Conservation (phyloP, 2,888 invertebrate genomes). For the Drosophila fungiperda region DNA sequence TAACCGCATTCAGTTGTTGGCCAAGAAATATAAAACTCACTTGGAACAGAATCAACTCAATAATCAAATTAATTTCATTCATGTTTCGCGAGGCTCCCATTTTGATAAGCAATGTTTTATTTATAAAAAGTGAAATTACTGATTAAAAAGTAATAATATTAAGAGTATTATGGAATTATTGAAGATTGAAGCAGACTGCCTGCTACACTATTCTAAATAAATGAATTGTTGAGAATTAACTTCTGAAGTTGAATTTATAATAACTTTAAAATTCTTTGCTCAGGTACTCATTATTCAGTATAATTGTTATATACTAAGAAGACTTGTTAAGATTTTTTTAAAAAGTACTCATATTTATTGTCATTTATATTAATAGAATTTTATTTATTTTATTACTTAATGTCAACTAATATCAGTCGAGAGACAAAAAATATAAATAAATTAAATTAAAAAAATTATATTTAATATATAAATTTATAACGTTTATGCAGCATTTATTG, state of each 20-base stretch:
- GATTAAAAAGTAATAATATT: background rate
- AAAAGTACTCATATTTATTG: no score
- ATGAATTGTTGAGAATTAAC: background rate
- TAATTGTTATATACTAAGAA: background rate
- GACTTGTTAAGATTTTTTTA: background rate
- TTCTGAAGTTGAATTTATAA: background rate
- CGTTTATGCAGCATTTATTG: no score
- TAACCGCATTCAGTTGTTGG: background rate
- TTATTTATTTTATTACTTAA: background rate
- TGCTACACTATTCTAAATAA: background rate
- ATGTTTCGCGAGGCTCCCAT: background rate
- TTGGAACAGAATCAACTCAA: background rate
- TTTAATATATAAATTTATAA: no score
- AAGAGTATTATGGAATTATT: background rate
- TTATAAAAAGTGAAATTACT: background rate
- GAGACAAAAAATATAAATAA: no score
- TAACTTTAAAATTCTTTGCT: background rate
- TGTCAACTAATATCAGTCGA: no score
- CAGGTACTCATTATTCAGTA: background rate
- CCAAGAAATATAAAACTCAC: accelerated
- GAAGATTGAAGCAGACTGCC: background rate
- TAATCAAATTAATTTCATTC: background rate
- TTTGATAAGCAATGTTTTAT: background rate
- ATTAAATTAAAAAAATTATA: no score
- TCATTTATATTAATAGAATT: no score